These are phyloP conservation scores for Eidolon dupreanum DNA, from an alignment of 2,797 vertebrate species.

Conservation along the genomic window DNA sequence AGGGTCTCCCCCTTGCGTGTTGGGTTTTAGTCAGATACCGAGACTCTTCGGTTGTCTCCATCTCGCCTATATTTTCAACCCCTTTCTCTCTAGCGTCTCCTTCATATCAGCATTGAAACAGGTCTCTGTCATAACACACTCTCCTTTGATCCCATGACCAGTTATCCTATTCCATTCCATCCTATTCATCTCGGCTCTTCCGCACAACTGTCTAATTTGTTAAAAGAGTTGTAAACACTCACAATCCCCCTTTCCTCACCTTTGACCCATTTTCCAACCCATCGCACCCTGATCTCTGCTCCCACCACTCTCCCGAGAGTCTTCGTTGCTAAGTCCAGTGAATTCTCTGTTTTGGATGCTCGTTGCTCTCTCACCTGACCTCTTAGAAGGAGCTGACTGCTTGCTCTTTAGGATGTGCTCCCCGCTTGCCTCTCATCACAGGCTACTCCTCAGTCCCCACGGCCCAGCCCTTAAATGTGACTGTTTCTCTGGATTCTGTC, in stretches of 20 bases:
- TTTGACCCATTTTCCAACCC: background rate
- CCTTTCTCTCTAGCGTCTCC: background rate
- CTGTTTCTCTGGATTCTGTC: background rate
- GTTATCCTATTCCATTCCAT: fast-evolving
- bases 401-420: background rate
- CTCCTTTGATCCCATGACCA: background rate
- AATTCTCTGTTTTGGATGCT: background rate
- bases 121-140: fast-evolving
- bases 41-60: no score
- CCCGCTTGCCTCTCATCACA: background rate
- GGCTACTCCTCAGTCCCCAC: background rate
- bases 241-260: background rate
- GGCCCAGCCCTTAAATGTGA: background rate
- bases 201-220: background rate
- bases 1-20: background rate
- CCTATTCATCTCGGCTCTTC: background rate
- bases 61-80: background rate
- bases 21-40: background rate
- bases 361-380: background rate
- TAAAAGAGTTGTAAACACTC: background rate
- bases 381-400: background rate
- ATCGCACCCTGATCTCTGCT: background rate
- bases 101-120: background rate
- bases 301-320: background rate
- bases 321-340: background rate